Conservation (phyloP, 2,888 invertebrate genomes). For the Meloe dianella region DNA sequence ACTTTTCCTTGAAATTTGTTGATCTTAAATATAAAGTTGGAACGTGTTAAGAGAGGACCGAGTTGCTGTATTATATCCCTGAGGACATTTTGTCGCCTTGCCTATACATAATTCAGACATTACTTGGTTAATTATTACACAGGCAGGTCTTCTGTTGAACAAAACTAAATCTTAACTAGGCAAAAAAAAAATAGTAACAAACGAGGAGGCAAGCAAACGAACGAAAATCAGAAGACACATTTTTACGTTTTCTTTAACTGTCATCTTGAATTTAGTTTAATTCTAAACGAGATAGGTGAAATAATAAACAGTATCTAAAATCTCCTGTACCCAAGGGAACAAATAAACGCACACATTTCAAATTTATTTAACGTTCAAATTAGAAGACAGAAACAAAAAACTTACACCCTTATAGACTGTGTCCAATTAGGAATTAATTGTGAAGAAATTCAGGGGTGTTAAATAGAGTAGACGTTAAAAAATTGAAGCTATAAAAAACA, state of each 20-base stretch:
- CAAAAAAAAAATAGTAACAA: constrained; percentile 17
- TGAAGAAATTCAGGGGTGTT: constrained; percentile 11
- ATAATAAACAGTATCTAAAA: not conserved
- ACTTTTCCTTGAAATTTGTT: constrained; percentile 34
- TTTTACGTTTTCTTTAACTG: constrained; percentile 9
- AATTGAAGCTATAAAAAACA: constrained; percentile 24
- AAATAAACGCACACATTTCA: constrained; percentile 5
- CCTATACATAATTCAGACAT: constrained; percentile 34
- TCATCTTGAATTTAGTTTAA: constrained; percentile 13
- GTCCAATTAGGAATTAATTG: constrained; percentile 22
- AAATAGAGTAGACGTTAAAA: constrained; percentile 16
- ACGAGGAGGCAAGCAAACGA: no score
- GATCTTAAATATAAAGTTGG: constrained; percentile 38
- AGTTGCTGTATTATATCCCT: constrained; percentile 36
- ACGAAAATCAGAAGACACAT: constrained; percentile 10
- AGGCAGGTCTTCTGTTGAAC: constrained; percentile 29
- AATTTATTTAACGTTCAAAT: not conserved
- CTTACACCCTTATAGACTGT: not conserved
- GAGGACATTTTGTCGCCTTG: constrained; percentile 38
- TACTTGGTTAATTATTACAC: constrained; percentile 38
- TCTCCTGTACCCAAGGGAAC: not conserved
- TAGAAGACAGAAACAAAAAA: constrained; percentile 9
- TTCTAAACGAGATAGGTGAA: not conserved
- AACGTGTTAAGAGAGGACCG: constrained; percentile 36
- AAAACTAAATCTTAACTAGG: constrained; percentile 36